A percentile compares a stretch with the other conserved stretches of the same genome.
These are phyloP conservation scores for Aporophyla nigra DNA, from an alignment of 2,888 invertebrate species.

Conservation along the genomic window DNA sequence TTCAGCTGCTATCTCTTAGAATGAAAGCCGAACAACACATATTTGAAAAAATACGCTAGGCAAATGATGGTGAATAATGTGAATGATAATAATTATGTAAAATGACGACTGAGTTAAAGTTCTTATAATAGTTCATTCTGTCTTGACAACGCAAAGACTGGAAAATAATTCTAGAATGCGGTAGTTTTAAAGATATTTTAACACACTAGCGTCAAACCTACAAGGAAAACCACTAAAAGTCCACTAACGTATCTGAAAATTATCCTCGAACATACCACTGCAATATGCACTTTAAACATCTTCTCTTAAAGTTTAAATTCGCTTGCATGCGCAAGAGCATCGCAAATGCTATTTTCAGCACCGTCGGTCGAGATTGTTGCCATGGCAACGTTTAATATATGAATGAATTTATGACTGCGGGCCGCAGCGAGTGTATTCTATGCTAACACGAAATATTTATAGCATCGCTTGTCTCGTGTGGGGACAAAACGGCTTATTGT, in stretches of 20 bases:
- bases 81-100: not conserved
- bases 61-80: not conserved
- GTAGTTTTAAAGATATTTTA: not conserved
- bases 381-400: constrained; percentile 64
- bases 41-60: too few species aligned
- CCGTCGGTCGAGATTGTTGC: constrained; percentile 45
- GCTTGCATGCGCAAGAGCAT: constrained; percentile 6
- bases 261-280: not conserved
- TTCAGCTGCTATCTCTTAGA: not conserved
- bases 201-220: constrained; percentile 12
- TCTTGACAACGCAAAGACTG: not conserved
- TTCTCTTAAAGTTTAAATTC: constrained; percentile 10
- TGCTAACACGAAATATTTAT: constrained; percentile 55
- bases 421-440: constrained; percentile 39
- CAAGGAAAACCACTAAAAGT: constrained; percentile 32
- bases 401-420: constrained; percentile 62
- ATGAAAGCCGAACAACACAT: too few species aligned
- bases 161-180: not conserved
- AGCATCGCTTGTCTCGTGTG: constrained; percentile 35
- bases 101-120: not conserved
- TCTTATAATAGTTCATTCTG: not conserved
- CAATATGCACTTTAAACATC: not conserved
- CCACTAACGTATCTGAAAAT: constrained; percentile 10
- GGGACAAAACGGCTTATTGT: constrained; percentile 48
- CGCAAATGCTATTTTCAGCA: constrained; percentile 51